phyloP scores from a whole-genome alignment of 2,888 invertebrate genomes.

The Ennomos fuscantarius region DNA sequence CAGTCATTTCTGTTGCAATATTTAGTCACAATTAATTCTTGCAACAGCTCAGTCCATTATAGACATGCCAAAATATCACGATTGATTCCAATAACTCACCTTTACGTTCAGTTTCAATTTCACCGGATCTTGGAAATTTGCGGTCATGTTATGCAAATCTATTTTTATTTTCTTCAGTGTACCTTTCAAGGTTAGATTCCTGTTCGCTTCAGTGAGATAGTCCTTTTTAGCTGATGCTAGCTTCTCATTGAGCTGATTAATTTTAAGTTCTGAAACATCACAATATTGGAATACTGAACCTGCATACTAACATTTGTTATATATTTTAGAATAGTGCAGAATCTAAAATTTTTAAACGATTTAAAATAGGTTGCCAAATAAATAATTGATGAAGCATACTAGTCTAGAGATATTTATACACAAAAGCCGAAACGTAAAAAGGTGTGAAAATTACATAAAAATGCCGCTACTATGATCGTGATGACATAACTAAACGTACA shows the following conservation, averaged over 20 bases:
- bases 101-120: conserved; percentile 84
- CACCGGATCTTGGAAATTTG: conserved; percentile 90
- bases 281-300: conserved; percentile 22
- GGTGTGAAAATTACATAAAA: conserved; percentile 17
- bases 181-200: conserved; percentile 86
- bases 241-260: conserved; percentile 91
- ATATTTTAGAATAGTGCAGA: conserved; percentile 5
- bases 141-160: conserved; percentile 92
- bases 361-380: too few species aligned
- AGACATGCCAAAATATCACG: conserved; percentile 22
- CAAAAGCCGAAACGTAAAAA: background rate
- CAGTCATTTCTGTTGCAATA: conserved; percentile 33
- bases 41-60: conserved; percentile 17
- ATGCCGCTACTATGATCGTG: conserved; percentile 18
- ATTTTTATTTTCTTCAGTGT: conserved; percentile 90
- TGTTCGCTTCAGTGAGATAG: conserved; percentile 86
- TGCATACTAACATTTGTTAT: background rate
- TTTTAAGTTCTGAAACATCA: conserved; percentile 87
- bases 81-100: conserved; percentile 59
- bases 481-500: background rate
- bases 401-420: background rate
- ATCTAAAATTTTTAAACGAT: background rate
- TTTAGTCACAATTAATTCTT: background rate
- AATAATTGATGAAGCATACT: background rate
- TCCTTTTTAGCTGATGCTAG: conserved; percentile 89